Evolutionary conservation across 2,797 vertebrate species (phyloP), one percentile per base, ranked within the genome.

Genomic region (Fistularia tabacaria): DNA sequence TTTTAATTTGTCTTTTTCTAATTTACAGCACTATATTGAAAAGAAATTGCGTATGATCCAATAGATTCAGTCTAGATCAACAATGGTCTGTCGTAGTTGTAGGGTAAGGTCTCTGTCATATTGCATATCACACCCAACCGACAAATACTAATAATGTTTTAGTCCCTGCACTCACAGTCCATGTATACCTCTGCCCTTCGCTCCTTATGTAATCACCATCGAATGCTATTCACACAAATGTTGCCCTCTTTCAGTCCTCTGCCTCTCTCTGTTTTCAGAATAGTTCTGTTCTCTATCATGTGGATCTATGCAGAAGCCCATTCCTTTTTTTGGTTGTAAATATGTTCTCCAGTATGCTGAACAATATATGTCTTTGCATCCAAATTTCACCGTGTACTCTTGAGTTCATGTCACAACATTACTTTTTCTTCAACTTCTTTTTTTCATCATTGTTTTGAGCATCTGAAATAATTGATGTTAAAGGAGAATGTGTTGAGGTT

Each of bases 291-390:
- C 74, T 84, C 89, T 90, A 85, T 91, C 84, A 84, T 78, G 85
- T 88, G 90, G 83, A 94, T 91, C 89, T 93, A 91, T 93, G 88
- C 90, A 93, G 92, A 90, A 90, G 83, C 81, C 77, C 87, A 88
- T 90, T 85, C 70, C 74, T 69, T 77, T 80, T 82, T 77, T 89
- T 63, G 77, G 88, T 90, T 92, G 80, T 90, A 88, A 87, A 91
- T 92, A 88, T 76, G 83, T 89, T 87, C 74, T 76, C 73, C 79
- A 74, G 82, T 87, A 80, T 81, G 85, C 85, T 80, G 77, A 88
- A 75, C 71, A 80, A 85, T 76, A 76, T 88, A 68, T 62, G 84
- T 85, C 78, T 85, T 77, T 65, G 59, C 64, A 77, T 86, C 65
- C 74, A 79, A 64, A 64, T 82, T 85, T 82, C 60, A 77, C 73